These are phyloP conservation scores for Coregonus ussuriensis DNA, from an alignment of 2,797 vertebrate species.

Conservation along the genomic window DNA sequence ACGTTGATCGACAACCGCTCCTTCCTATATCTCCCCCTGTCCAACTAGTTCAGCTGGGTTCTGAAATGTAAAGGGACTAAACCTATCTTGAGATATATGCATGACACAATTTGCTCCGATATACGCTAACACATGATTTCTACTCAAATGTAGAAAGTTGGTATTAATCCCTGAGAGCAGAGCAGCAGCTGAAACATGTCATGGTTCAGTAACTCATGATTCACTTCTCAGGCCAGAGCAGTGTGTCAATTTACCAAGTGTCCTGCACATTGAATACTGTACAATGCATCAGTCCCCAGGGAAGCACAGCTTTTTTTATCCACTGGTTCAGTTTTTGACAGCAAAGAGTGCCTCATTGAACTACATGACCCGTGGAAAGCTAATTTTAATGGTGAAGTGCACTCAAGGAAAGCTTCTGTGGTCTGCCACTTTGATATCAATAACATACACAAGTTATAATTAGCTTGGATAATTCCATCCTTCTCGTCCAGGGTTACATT, in stretches of 20 bases:
- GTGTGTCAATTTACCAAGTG: neutral
- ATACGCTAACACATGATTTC: neutral
- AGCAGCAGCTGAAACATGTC: neutral
- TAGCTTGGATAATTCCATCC: constrained; percentile 40
- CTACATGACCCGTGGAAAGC: constrained; percentile 17
- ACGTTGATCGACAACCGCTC: neutral
- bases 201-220: neutral
- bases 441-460: constrained; percentile 49
- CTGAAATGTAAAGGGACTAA: neutral
- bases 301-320: neutral
- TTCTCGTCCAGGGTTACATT: constrained; percentile 18
- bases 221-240: neutral
- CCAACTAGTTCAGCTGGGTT: neutral
- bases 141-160: neutral
- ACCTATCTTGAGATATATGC: neutral
- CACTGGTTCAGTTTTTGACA: neutral
- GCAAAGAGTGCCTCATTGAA: neutral
- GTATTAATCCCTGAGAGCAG: neutral
- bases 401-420: constrained; percentile 46
- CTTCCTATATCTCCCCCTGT: neutral
- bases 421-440: constrained; percentile 51
- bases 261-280: neutral
- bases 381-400: constrained; percentile 38
- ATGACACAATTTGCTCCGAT: too few species aligned
- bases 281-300: neutral